Conservation (phyloP, 92 coral and sea anemone species). For the Umimayanthus kanabou region DNA sequence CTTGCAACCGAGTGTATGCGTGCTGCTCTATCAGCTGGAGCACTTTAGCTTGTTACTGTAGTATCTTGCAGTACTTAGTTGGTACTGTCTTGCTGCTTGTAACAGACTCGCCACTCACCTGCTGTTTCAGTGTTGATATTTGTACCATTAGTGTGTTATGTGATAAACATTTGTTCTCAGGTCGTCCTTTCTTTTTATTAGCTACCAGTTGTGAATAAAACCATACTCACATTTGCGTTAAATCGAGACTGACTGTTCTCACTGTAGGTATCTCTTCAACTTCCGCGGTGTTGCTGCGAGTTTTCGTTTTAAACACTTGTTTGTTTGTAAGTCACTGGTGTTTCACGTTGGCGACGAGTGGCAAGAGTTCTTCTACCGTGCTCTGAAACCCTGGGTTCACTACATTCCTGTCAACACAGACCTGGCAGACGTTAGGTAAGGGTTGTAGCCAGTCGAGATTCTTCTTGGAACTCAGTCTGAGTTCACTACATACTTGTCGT, state of each 20-base stretch:
- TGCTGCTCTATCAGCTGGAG: background rate
- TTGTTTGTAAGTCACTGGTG: conserved; percentile 91
- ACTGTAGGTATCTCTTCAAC: conserved; percentile 86
- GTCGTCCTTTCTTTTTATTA: background rate
- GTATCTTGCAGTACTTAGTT: background rate
- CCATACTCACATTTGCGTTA: background rate
- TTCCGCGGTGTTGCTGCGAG: conserved; percentile 99
- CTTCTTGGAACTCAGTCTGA: too few species aligned
- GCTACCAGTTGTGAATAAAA: background rate
- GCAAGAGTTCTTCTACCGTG: conserved; percentile 95
- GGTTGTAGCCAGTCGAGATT: background rate
- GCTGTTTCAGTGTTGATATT: background rate
- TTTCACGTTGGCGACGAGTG: conserved; percentile 98
- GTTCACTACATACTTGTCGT: background rate
- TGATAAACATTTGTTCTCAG: background rate
- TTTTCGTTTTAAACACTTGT: conserved; percentile 96
- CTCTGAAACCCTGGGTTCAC: conserved; percentile 98
- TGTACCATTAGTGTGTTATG: too few species aligned
- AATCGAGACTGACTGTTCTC: background rate
- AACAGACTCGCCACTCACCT: background rate
- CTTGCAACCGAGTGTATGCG: background rate
- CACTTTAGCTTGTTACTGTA: background rate
- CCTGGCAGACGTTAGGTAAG: conserved; percentile 82
- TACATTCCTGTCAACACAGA: conserved; percentile 90
- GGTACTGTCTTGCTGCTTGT: background rate